phyloP scores from a whole-genome alignment of 2,888 invertebrate genomes.

The Ametastegia equiseti region DNA sequence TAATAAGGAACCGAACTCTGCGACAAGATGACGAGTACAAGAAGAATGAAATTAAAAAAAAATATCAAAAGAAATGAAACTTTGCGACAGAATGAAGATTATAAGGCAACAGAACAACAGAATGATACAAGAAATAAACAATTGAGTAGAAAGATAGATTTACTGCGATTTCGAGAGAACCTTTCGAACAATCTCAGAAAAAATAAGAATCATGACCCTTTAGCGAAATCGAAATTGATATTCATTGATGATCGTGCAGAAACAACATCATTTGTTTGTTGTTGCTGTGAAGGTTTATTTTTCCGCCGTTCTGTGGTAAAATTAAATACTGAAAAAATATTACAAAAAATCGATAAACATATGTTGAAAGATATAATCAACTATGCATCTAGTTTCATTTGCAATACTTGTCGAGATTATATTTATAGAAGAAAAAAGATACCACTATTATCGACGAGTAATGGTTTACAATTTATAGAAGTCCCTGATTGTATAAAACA shows the following conservation, averaged over 20 bases:
- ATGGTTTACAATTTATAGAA: conserved; percentile 54
- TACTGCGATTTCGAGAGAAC: neutral
- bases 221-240: conserved; percentile 37
- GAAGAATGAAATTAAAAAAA: no score
- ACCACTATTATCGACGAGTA: conserved; percentile 38
- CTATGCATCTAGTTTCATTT: neutral
- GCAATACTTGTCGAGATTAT: neutral
- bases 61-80: no score
- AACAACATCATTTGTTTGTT: conserved; percentile 49
- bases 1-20: no score
- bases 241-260: conserved; percentile 46
- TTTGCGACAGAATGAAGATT: neutral
- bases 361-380: neutral
- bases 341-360: no score
- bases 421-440: neutral
- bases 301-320: conserved; percentile 50
- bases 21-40: no score
- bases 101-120: conserved; percentile 22
- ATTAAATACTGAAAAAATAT: conserved; percentile 25
- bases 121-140: conserved; percentile 30
- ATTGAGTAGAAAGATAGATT: neutral
- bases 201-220: conserved; percentile 1
- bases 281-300: conserved; percentile 54
- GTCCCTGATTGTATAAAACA: conserved; percentile 57
- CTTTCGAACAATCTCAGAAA: neutral